Evolutionary conservation across 30 jellyfish, hydroid and myxozoan genomes (phyloP).

Genomic region (Cassiopea andromeda): DNA sequence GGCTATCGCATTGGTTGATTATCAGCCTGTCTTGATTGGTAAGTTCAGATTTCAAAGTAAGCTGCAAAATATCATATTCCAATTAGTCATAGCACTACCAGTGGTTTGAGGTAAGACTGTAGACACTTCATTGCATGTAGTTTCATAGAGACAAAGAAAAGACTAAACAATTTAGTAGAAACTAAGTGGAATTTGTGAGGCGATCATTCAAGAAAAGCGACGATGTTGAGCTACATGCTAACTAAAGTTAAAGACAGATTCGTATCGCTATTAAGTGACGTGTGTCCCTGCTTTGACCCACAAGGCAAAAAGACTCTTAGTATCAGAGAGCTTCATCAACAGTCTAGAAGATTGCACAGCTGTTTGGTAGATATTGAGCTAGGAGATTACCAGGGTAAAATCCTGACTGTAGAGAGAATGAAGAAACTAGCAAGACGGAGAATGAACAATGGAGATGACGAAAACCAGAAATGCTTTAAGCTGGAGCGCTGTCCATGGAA

Average conservation of each 20-base stretch:
- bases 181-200: not conserved
- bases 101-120: no score
- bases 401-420: conserved; percentile 62
- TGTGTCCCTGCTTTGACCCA: conserved; percentile 53
- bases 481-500: conserved; percentile 68
- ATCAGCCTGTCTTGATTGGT: no score
- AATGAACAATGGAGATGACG: no score
- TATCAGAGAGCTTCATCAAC: conserved; percentile 29
- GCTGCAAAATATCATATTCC: no score
- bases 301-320: not conserved
- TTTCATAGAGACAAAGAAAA: not conserved
- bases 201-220: not conserved
- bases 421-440: conserved; percentile 8
- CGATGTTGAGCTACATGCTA: conserved; percentile 28
- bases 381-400: conserved; percentile 7
- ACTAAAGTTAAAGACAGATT: conserved; percentile 14
- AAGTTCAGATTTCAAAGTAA: no score
- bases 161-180: no score
- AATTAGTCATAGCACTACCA: no score
- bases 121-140: no score
- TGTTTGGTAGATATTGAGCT: conserved; percentile 4
- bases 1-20: no score
- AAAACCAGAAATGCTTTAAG: not conserved
- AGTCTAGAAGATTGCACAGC: conserved; percentile 2
- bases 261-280: conserved; percentile 12